phyloP scores from a whole-genome alignment of 2,888 invertebrate genomes.

The Dendrolimus pini region DNA sequence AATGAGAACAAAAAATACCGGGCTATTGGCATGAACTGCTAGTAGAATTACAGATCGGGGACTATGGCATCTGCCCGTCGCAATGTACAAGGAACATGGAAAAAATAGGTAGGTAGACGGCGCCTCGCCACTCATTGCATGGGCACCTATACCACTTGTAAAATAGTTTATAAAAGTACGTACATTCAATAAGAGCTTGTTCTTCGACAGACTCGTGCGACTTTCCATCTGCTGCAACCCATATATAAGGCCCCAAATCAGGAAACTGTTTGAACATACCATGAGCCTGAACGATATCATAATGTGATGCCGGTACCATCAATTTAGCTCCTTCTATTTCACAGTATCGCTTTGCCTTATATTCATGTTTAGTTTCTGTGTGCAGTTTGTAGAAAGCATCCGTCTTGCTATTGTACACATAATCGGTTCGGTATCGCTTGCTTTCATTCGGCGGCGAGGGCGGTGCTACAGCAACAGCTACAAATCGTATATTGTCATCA shows the following conservation, averaged over 20 bases:
- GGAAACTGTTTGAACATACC: constrained; percentile 45
- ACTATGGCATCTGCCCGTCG: no score
- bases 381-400: constrained; percentile 56
- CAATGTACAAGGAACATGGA: no score
- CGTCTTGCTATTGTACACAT: constrained; percentile 36
- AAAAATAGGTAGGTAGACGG: no score
- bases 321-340: constrained; percentile 35
- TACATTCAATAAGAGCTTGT: constrained; percentile 25
- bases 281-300: constrained; percentile 38
- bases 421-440: constrained; percentile 41
- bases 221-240: constrained; percentile 33
- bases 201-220: constrained; percentile 38
- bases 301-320: constrained; percentile 17
- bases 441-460: constrained; percentile 12
- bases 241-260: constrained; percentile 35
- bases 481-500: no score
- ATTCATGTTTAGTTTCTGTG: constrained; percentile 18
- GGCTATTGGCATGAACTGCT: no score
- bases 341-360: constrained; percentile 19
- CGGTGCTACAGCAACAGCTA: constrained; percentile 12
- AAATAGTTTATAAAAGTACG: no score
- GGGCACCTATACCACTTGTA: no score
- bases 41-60: no score
- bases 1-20: no score
- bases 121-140: no score